Base-by-base conservation (phyloP, 1,140 invertebrate genomes). In the Drosophila novamexicana region DNA sequence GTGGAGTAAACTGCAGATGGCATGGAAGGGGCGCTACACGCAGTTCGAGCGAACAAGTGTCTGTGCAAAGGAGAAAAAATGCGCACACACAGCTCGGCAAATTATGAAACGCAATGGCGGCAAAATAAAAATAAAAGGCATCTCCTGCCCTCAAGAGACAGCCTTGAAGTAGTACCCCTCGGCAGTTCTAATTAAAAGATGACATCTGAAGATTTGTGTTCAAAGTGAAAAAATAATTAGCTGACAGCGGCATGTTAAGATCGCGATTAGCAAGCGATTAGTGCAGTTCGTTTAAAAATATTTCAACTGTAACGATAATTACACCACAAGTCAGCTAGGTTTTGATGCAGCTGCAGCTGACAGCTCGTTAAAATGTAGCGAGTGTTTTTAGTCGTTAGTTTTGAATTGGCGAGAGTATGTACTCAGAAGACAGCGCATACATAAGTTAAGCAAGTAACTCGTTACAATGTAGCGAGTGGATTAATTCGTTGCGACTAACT, bases 101-200 rank as follows among this genome's bases (percentile, higher is more conserved):
- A 52, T 63, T 63, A 63, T 63, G 59, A 52, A 52, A 52, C 36
- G 39, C 50, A 50, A 59, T 45, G 36, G 42, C 57, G 42, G 42
- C 44, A 37, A 61, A 62, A 37, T 8, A 62, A 36, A 49, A 39
- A 62, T 10, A 34, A 22, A 37, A 45, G 10, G 32, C 16, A 40
- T 37, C n/a, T 18, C 6, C 12, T 16, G 8, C 1, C 14, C 5
- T n/a, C 32, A 34, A 47, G 29, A 34, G 14, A 18, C 42, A 47
- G 61, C 18, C 47, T 52, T 52, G 47, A 29, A 42, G 54, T 49
- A 37, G 42, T 42, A 8, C 7, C 7, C 29, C 14, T 32, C 32
- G 45, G 14, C 32, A 34, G 34, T 40, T 62, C 47, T 79, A 79
- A 79, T 79, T 79, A 79, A 79, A 68, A 79, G 76, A 79, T 79